Evolutionary conservation across 2,113 vertebrate genomes (phyloP).

Genomic region (Paedocypris sp.): DNA sequence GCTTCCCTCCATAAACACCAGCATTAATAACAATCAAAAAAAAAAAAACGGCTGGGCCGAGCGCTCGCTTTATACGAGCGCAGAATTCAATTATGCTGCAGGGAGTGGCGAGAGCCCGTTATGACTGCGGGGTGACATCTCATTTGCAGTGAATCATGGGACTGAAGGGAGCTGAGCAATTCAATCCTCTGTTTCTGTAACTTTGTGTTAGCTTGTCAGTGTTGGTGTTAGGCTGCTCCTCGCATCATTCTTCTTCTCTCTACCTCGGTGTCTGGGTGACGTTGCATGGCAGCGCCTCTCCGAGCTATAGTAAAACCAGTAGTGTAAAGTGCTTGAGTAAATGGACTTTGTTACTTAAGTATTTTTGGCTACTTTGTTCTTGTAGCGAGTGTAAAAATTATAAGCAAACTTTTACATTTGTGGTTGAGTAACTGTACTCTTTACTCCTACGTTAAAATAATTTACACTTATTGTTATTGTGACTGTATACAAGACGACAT

Average conservation of each 20-base stretch:
- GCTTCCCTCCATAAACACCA: constrained; percentile 49
- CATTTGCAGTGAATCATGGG: constrained; percentile 68
- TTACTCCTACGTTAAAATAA: too few species aligned
- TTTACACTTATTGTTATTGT: too few species aligned
- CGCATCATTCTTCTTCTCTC: constrained; percentile 13
- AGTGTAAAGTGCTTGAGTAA: too few species aligned
- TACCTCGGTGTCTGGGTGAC: neutral
- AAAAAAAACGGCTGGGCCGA: constrained; percentile 6
- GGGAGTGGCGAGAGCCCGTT: constrained; percentile 48
- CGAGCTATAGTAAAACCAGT: too few species aligned
- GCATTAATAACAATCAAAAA: constrained; percentile 49
- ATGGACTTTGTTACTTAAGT: too few species aligned
- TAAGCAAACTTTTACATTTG: too few species aligned
- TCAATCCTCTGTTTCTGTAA: neutral
- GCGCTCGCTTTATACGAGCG: constrained; percentile 57
- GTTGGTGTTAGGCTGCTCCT: too few species aligned
- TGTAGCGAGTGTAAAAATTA: too few species aligned
- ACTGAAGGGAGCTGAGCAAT: constrained; percentile 36
- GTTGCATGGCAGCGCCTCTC: too few species aligned
- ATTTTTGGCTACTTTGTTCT: too few species aligned
- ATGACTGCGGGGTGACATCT: constrained; percentile 64
- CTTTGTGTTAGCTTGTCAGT: neutral
- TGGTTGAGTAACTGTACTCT: too few species aligned
- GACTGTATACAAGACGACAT: too few species aligned
- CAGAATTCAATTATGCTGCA: constrained; percentile 60